Base-by-base conservation (phyloP, 2,888 invertebrate species). In the Lottia gigantea region DNA sequence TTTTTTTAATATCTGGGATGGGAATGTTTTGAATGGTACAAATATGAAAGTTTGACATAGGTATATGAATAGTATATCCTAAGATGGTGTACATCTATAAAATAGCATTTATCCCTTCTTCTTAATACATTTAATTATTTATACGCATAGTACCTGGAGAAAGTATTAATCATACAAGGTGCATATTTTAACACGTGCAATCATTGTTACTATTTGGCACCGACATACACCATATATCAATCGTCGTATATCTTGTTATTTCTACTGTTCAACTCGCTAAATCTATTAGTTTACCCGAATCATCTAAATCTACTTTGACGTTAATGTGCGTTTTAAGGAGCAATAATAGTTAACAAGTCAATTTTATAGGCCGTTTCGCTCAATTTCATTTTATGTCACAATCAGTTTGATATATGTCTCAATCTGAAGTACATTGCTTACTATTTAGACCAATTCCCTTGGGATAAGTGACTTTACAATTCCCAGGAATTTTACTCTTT, bases 221-320 rank as follows among this genome's bases (percentile, higher is more conserved):
- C 23, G 23, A 55, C 55, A 23, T 23, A 55, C 19, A 12, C 23
- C 55, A 55, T 55, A 55, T 55, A 55, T 55, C 55, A 55, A 23
- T 23, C 55, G 19, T 55, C 19, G 55, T 55, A 55, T 23, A 55
- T 23, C 55, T 40, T 55, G 55, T 23, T 55, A 55, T 23, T 23
- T 55, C 55, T 55, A 55, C 55, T 55, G 55, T 55, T 23, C 14
- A 55, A 19, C 55, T 55, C 23, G 14, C 55, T 55, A 23, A 23
- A 55, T 23, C 23, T 19, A 55, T 55, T 55, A 55, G 55, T 55
- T 55, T 55, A 19, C 23, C 19, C 55, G 11, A 19, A 55, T 23
- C 55, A 55, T 55, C 19, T 55, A 55, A 55, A 55, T 55, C 55
- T 55, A 23, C 55, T 55, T 55, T 55, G 55, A 55, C 55, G 23